Percentiles rank a stretch among this genome's conserved stretches.
Evolutionary conservation across 1,140 invertebrate genomes (phyloP).

Genomic region (Pararge aegeria): DNA sequence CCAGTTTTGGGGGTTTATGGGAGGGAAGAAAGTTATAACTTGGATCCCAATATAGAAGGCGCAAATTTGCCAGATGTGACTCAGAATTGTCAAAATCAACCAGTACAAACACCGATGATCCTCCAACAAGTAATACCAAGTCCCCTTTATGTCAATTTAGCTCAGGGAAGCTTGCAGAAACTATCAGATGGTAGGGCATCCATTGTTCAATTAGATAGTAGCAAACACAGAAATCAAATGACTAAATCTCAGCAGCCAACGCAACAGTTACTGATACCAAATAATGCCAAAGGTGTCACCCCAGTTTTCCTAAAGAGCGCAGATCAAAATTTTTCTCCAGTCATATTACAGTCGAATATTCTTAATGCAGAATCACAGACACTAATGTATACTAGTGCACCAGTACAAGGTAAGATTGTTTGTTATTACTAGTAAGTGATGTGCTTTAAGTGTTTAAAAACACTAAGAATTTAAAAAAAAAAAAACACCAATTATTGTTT

Average conservation of each 20-base stretch:
- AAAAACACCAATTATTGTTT: too few relatives aligned
- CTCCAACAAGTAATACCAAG: slow-evolving; percentile 68
- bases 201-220: slow-evolving; percentile 52
- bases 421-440: too few relatives aligned
- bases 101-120: slow-evolving; percentile 56
- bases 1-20: slow-evolving; percentile 50
- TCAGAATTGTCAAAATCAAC: slow-evolving; percentile 43
- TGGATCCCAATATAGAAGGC: slow-evolving; percentile 39
- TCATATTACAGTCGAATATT: slow-evolving; percentile 72
- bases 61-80: slow-evolving; percentile 45
- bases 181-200: slow-evolving; percentile 49
- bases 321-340: slow-evolving; percentile 69
- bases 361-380: slow-evolving; percentile 73
- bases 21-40: slow-evolving; percentile 54
- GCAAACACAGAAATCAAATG: slow-evolving; percentile 44
- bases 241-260: slow-evolving; percentile 44
- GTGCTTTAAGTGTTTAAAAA: too few relatives aligned
- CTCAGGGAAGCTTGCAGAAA: slow-evolving; percentile 54
- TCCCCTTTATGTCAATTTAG: slow-evolving; percentile 64
- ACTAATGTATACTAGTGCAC: slow-evolving; percentile 81
- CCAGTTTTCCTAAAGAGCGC: slow-evolving; percentile 68
- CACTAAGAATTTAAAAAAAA: too few relatives aligned
- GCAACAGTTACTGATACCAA: slow-evolving; percentile 75
- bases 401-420: slow-evolving; percentile 61
- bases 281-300: slow-evolving; percentile 64